A percentile compares a stretch with the other conserved stretches of the same genome.
Evolutionary conservation across 2,888 invertebrate genomes (phyloP).

Genomic region (Acleris emargana): DNA sequence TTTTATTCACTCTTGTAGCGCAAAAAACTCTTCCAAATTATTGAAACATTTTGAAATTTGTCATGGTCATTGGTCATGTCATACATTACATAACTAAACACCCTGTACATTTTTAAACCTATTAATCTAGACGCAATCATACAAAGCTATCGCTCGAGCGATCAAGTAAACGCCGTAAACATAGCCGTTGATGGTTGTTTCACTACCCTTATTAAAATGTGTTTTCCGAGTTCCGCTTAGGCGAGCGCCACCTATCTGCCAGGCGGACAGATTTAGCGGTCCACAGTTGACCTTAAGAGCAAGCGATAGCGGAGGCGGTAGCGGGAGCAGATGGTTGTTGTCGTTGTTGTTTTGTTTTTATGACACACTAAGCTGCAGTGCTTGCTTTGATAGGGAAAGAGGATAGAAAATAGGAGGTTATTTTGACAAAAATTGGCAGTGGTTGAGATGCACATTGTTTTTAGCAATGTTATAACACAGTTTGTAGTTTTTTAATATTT

Average conservation of each 20-base stretch:
- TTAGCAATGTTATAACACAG: too few relatives aligned
- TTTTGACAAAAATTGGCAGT: too few relatives aligned
- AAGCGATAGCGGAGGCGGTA: constrained; percentile 11
- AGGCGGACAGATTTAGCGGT: constrained; percentile 72
- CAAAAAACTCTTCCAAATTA: too few relatives aligned
- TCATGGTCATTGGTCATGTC: too few relatives aligned
- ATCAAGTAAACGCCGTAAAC: constrained; percentile 34
- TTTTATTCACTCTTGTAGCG: too few relatives aligned
- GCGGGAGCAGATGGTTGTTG: not conserved
- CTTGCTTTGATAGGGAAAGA: not conserved
- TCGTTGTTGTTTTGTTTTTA: not conserved
- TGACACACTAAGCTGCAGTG: not conserved
- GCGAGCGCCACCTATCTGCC: constrained; percentile 73
- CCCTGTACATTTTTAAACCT: not conserved
- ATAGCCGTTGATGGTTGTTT: constrained; percentile 37
- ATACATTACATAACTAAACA: too few relatives aligned
- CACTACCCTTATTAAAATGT: constrained; percentile 70
- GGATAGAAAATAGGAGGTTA: not conserved
- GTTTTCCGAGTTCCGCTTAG: constrained; percentile 67
- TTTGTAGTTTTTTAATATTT: too few relatives aligned
- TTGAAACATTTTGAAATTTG: too few relatives aligned
- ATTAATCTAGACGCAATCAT: not conserved
- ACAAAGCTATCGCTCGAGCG: constrained; percentile 8
- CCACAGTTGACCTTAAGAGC: not conserved
- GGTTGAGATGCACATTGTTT: too few relatives aligned